Percentiles rank a stretch among this genome's conserved stretches.
Evolutionary conservation across 2,888 invertebrate genomes (phyloP).

Genomic region (Paralinhomoeus sp.): DNA sequence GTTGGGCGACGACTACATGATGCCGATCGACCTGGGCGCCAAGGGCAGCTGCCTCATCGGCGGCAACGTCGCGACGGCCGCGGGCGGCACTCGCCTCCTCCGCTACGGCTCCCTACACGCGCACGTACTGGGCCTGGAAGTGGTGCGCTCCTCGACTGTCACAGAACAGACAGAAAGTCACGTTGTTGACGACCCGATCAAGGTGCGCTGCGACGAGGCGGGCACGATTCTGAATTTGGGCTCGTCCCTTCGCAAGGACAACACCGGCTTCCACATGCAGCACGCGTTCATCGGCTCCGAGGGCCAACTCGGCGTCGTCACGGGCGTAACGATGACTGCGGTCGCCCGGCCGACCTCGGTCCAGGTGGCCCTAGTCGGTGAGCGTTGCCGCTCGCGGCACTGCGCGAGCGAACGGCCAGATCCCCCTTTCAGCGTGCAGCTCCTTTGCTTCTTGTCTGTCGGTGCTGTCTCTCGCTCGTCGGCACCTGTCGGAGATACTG

Average conservation of each 20-base stretch:
- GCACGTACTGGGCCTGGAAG: slow-evolving; percentile 17
- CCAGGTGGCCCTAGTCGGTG: slow-evolving; percentile 68
- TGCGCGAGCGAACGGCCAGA: too few relatives aligned
- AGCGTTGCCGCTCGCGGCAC: too few relatives aligned
- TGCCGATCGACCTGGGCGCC: slow-evolving; percentile 87
- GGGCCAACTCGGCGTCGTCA: slow-evolving; percentile 79
- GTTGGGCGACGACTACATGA: slow-evolving; percentile 53
- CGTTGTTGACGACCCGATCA: slow-evolving; percentile 14
- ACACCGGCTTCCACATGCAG: slow-evolving; percentile 86
- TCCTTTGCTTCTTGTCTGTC: slow-evolving; percentile 50
- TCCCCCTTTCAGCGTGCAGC: neutral
- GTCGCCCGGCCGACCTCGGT: slow-evolving; percentile 57
- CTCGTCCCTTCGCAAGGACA: slow-evolving; percentile 71
- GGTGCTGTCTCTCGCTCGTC: slow-evolving; percentile 48
- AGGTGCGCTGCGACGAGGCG: slow-evolving; percentile 48
- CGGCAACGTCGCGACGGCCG: slow-evolving; percentile 85
- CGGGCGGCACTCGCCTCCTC: slow-evolving; percentile 74
- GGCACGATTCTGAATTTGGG: slow-evolving; percentile 64
- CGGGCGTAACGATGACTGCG: slow-evolving; percentile 70
- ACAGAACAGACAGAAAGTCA: too few relatives aligned
- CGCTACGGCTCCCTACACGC: slow-evolving; percentile 56
- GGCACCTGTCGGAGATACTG: slow-evolving; percentile 54
- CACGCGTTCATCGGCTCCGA: slow-evolving; percentile 93
- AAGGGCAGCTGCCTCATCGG: slow-evolving; percentile 64
- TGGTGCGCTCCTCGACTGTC: slow-evolving; percentile 9